These are phyloP conservation scores for Alca torda DNA, from an alignment of 2,797 vertebrate genomes.

Conservation along the genomic window DNA sequence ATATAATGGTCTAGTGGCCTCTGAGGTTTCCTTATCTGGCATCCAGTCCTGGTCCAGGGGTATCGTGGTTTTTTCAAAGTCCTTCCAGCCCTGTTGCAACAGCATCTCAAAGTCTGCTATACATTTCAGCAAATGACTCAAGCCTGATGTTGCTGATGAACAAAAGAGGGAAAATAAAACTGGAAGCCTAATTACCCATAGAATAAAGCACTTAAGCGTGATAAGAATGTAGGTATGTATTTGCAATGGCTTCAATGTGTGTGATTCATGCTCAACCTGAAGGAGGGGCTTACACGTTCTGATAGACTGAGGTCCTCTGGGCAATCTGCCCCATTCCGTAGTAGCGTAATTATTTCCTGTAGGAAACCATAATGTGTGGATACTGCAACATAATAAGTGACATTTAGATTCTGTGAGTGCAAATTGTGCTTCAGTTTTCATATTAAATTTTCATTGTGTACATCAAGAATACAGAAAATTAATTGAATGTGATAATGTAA, in stretches of 20 bases:
- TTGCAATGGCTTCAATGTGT: not conserved
- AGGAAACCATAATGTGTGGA: not conserved
- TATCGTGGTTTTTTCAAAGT: not conserved
- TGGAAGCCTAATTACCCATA: not conserved
- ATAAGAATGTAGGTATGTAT: not conserved
- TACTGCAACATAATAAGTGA: not conserved
- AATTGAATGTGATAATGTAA: not conserved
- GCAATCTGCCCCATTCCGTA: not conserved
- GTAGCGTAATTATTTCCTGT: not conserved
- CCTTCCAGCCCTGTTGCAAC: not conserved
- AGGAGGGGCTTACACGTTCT: not conserved
- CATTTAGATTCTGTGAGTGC: not conserved
- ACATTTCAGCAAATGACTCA: not conserved
- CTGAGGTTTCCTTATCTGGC: not conserved
- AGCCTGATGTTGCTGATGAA: not conserved
- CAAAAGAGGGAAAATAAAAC: not conserved
- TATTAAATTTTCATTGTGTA: not conserved
- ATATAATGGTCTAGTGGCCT: not conserved
- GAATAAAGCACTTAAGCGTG: not conserved
- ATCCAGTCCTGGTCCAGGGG: not conserved
- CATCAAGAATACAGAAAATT: not conserved
- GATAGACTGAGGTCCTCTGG: not conserved
- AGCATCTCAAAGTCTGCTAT: not conserved
- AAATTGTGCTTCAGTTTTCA: not conserved
- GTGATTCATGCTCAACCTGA: not conserved